phyloP scores from a whole-genome alignment of 2,888 invertebrate species.

The Zygogramma bicolorata region DNA sequence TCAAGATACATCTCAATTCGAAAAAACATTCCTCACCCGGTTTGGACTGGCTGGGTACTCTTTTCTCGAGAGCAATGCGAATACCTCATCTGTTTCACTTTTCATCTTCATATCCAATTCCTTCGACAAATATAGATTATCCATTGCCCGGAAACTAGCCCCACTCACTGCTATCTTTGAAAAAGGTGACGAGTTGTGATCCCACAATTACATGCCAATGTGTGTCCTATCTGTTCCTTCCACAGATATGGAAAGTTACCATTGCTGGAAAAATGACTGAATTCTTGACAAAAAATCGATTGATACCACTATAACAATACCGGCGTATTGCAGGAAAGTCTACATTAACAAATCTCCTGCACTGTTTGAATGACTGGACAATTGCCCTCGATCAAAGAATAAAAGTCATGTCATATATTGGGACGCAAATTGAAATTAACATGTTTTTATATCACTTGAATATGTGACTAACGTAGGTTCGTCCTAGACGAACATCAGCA shows the following conservation, averaged over 20 bases:
- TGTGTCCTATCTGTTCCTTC: not conserved
- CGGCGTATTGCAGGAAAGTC: slow-evolving; percentile 17
- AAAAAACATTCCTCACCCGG: slow-evolving; percentile 2
- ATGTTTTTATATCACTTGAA: slow-evolving; percentile 1
- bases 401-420: too few species aligned
- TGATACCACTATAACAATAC: slow-evolving; percentile 12
- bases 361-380: slow-evolving; percentile 16
- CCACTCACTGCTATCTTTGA: slow-evolving; percentile 8
- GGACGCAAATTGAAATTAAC: too few species aligned
- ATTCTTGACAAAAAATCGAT: not conserved
- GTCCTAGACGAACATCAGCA: not conserved
- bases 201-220: slow-evolving; percentile 13
- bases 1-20: too few species aligned
- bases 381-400: not conserved
- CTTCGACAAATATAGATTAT: not conserved
- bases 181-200: slow-evolving; percentile 4
- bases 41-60: not conserved
- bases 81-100: not conserved
- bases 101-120: not conserved
- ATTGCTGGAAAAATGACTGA: not conserved
- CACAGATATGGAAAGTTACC: slow-evolving; percentile 1
- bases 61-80: slow-evolving; percentile 3
- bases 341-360: slow-evolving; percentile 16
- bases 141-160: not conserved
- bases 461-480: not conserved